Percentiles rank a stretch among this genome's conserved stretches.
Evolutionary conservation across 2,888 invertebrate genomes (phyloP).

Genomic region (Scaptomyza polygonia): DNA sequence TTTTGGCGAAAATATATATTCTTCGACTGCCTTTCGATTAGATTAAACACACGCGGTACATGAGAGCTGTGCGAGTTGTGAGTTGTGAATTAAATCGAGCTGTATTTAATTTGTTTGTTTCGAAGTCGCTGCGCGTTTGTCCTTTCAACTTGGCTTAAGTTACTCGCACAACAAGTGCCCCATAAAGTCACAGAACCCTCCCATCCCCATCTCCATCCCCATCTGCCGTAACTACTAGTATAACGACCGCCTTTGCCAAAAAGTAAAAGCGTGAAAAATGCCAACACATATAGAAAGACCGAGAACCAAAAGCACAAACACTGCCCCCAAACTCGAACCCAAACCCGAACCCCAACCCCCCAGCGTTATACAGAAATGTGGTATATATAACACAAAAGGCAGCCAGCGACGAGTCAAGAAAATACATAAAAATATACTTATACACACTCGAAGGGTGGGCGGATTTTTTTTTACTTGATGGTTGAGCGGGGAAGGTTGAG

Average conservation of each 20-base stretch:
- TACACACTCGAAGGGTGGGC: slow-evolving; percentile 8
- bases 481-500: too few relatives aligned
- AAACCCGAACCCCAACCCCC: neutral
- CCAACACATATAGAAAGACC: slow-evolving; percentile 26
- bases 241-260: slow-evolving; percentile 17
- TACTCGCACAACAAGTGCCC: slow-evolving; percentile 82
- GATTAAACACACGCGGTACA: slow-evolving; percentile 25
- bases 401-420: slow-evolving; percentile 44
- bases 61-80: too few relatives aligned
- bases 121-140: slow-evolving; percentile 54
- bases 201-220: too few relatives aligned
- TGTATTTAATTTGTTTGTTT: slow-evolving; percentile 6
- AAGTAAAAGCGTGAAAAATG: slow-evolving; percentile 61
- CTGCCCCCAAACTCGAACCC: too few relatives aligned
- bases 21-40: slow-evolving; percentile 48
- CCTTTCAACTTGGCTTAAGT: slow-evolving; percentile 78
- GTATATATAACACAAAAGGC: slow-evolving; percentile 50
- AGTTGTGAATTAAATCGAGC: slow-evolving; percentile 12
- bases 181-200: slow-evolving; percentile 56
- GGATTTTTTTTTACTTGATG: too few relatives aligned
- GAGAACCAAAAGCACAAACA: slow-evolving; percentile 16
- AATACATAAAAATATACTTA: slow-evolving; percentile 69
- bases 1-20: slow-evolving; percentile 36
- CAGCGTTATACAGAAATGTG: slow-evolving; percentile 5
- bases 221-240: too few relatives aligned